Evolutionary conservation across 2,113 vertebrate genomes (phyloP).

Genomic region (Poeciliopsis occidentalis): DNA sequence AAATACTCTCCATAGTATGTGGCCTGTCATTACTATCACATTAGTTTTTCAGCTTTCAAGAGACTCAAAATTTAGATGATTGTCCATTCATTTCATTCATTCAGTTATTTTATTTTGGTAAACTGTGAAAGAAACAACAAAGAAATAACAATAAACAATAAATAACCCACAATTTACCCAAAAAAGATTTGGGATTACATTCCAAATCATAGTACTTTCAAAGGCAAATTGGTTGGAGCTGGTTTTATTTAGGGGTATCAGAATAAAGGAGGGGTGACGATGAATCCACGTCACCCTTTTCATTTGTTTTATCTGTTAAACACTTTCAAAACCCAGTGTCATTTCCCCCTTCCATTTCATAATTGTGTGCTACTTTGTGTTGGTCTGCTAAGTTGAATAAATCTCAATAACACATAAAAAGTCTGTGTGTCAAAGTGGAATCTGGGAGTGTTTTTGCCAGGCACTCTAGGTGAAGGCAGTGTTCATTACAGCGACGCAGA

Average conservation of each 20-base stretch:
- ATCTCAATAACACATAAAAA: not conserved
- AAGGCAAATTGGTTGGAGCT: not conserved
- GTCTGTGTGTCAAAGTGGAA: not conserved
- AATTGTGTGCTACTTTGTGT: not conserved
- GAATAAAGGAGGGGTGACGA: not conserved
- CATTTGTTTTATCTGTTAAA: not conserved
- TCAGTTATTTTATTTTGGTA: no score
- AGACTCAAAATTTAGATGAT: not conserved
- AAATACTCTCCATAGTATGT: no score
- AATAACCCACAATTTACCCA: no score
- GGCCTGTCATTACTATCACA: not conserved
- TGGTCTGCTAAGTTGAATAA: not conserved
- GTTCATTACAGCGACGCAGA: constrained; percentile 23
- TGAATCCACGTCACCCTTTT: not conserved
- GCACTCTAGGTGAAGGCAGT: constrained; percentile 8
- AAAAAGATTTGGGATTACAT: no score
- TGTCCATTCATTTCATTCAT: not conserved
- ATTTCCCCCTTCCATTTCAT: not conserved
- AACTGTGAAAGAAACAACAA: no score
- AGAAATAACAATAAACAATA: no score
- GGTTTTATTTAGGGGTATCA: not conserved
- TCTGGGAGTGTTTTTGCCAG: not conserved
- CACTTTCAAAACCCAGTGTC: not conserved
- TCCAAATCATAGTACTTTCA: not conserved
- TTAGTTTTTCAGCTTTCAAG: not conserved